Evolutionary conservation across 2,797 vertebrate species (phyloP), one percentile per base, ranked within the genome.

Genomic region (Gambusia yucatana): DNA sequence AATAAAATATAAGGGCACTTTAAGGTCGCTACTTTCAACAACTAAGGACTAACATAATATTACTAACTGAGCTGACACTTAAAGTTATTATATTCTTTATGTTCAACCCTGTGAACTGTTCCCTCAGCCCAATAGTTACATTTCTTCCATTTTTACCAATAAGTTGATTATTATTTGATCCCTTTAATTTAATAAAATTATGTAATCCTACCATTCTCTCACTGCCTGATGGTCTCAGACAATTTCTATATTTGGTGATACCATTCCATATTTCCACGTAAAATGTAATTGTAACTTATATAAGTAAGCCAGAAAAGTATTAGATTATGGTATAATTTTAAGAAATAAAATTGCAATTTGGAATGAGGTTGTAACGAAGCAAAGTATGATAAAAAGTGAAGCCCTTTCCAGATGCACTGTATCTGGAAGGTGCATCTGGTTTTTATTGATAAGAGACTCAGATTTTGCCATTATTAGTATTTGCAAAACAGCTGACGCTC

Each of bases 31-130:
- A 57, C 52, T 13, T 57, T 57, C n/a, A 57, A 6, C 10, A 0
- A 28, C n/a, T 57, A 28, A 13, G 55, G n/a, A 57, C 55, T 57
- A 57, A 55, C 52, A n/a, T 55, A n/a, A 57, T 57, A 57, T 13
- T n/a, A 28, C 55, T 57, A n/a, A 57, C 55, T 57, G 55, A 28
- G n/a, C 55, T 28, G 55, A 28, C 55, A 28, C 55, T 57, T 57
- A 28, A 57, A 57, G n/a, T 57, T 28, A 57, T 57, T 57, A 57
- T 57, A 57, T 28, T 57, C 55, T 57, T 57, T 57, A 57, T 59
- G 55, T 57, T 57, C 55, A 28, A 57, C n/a, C n/a, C 9, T n/a
- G 25, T 11, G 52, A 55, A 11, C 52, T 55, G 52, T 55, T 55
- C 52, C 25, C 52, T 55, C 25, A n/a, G 25, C 9, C 11, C n/a